Evolutionary conservation across 2,888 invertebrate genomes (phyloP), one percentile per base, ranked within the genome.

Genomic region (Danaus chrysippus): DNA sequence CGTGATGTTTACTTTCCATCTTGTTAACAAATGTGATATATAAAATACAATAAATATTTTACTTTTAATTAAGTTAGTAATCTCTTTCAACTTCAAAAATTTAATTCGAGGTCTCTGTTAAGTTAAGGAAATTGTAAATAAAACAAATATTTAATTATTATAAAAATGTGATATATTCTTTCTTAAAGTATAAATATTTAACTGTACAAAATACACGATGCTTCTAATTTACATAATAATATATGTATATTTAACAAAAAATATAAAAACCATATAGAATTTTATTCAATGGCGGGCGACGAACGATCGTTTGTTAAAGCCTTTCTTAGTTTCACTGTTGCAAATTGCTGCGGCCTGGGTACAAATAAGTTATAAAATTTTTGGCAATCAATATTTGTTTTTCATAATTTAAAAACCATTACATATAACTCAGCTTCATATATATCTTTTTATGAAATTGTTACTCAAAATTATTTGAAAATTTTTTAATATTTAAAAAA

Each of bases 241-340:
- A 85, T 78, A 83, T 84, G 84, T 78, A 76, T 85, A 83, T 83
- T 81, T 88, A 89, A 88, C 87, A 87, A 87, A 88, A 87, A 73
- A 78, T 78, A 77, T 77, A 76, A 76, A 73, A 54, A 59, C 59
- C 56, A 64, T 77, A 76, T 81, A 81, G 78, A 82, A 70, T 73
- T 80, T 83, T 91, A 92, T 76, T 92, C 92, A 81, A 94, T 92
- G 88, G 95, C 93, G 71, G 96, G 96, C 74, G 96, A 95, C 71
- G 96, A 95, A 76, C 96, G 94, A 87, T 96, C 96, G 86, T 96
- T 96, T 80, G 96, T 96, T 91, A 95, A 94, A 77, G 95, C 94
- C 92, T 96, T 96, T 84, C 96, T 93, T 83, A 96, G 93, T 92
- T 96, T 96, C 83, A 97, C 96, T 67, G 96, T 96, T 66, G 96